Percentiles rank a stretch among this genome's conserved stretches.
phyloP scores from a whole-genome alignment of 2,888 invertebrate species.

The Polydesmus complanatus region DNA sequence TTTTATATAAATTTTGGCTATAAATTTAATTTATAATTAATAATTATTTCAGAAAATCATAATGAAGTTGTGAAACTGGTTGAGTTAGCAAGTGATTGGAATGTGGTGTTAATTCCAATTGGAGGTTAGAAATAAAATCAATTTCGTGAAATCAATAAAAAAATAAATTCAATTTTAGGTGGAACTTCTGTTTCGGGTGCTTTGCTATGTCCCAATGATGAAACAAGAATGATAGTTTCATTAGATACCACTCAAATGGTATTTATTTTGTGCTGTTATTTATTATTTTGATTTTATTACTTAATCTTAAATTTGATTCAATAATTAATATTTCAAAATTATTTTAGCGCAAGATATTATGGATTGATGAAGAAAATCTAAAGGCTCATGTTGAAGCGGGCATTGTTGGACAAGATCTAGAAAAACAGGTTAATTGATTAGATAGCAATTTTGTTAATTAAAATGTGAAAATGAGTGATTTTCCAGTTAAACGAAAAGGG shows the following conservation, averaged over 20 bases:
- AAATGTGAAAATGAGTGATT: slow-evolving; percentile 20
- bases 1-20: background rate
- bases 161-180: slow-evolving; percentile 32
- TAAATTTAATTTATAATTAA: slow-evolving; percentile 9
- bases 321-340: background rate
- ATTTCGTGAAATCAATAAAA: background rate
- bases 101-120: slow-evolving; percentile 77
- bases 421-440: slow-evolving; percentile 41
- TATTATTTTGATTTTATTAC: background rate
- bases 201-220: slow-evolving; percentile 64
- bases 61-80: slow-evolving; percentile 73
- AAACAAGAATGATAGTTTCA: slow-evolving; percentile 65
- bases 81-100: slow-evolving; percentile 51
- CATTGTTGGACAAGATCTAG: slow-evolving; percentile 87
- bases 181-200: slow-evolving; percentile 87
- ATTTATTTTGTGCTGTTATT: slow-evolving; percentile 15
- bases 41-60: slow-evolving; percentile 42
- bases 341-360: slow-evolving; percentile 63
- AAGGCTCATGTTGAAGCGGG: slow-evolving; percentile 75
- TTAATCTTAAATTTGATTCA: slow-evolving; percentile 5
- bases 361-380: slow-evolving; percentile 76
- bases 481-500: slow-evolving; percentile 56
- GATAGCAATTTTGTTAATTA: slow-evolving; percentile 16
- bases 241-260: slow-evolving; percentile 90
- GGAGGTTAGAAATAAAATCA: slow-evolving; percentile 44